These are phyloP conservation scores for Hippotragus niger DNA, from an alignment of 2,113 vertebrate genomes.

Conservation along the genomic window DNA sequence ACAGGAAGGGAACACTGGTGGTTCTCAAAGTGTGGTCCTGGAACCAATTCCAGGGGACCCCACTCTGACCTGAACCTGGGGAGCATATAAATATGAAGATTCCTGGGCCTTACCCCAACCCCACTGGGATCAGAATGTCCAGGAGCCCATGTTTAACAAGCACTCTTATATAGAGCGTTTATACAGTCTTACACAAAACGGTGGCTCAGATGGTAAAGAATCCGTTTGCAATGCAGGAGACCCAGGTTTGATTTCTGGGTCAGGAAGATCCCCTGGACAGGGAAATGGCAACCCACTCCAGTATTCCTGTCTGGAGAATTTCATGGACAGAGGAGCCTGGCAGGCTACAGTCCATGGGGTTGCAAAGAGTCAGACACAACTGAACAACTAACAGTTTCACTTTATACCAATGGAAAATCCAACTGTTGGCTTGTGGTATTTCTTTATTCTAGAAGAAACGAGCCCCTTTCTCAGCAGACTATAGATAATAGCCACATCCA, in stretches of 20 bases:
- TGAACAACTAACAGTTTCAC: neutral
- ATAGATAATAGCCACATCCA: neutral
- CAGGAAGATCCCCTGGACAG: neutral
- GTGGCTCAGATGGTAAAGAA: neutral
- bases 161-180: neutral
- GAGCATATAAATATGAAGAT: neutral
- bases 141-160: neutral
- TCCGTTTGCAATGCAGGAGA: neutral
- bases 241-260: neutral
- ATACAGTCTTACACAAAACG: neutral
- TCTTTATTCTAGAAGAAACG: neutral
- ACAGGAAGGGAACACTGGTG: neutral
- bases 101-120: neutral
- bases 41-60: neutral
- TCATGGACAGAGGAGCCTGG: neutral
- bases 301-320: neutral
- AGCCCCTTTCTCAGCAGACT: neutral
- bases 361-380: neutral
- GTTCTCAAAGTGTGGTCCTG: neutral
- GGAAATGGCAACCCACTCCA: neutral
- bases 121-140: neutral
- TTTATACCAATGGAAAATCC: neutral
- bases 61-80: no score
- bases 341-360: neutral
- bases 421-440: rapidly evolving